Base-by-base conservation (phyloP, 2,888 invertebrate genomes). In the Timema podura region DNA sequence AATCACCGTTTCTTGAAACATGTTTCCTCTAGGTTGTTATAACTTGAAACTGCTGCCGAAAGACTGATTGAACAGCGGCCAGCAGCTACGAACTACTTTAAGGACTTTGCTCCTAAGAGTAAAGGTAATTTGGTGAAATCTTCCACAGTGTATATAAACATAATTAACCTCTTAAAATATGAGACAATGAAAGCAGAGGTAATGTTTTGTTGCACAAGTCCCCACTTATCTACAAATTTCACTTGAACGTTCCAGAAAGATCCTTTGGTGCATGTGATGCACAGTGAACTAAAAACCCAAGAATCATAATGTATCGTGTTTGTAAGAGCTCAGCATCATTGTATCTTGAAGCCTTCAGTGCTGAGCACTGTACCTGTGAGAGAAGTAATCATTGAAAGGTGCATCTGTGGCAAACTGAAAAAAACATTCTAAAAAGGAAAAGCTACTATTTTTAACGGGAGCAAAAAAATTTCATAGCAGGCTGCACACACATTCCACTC, bases 231-330 rank as follows among this genome's bases (percentile, higher is more conserved):
- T 5, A 45, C 46, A 16, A 13, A 64, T 0, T 64, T 7, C 44
- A 64, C 57, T 13, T 5, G 57, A 8, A 16, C 1, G 54, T 54
- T 54, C 1, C 54, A 8, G 54, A 54, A 54, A 8, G 7, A 54
- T 7, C 15, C 3, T 57, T 8, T 6, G 57, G 57, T 57, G 15
- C 57, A 57, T 13, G n/a, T 13, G 3, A 5, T 57, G 15, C 57
- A 57, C 13, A 5, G 30, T 57, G 57, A 46, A 64, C 45, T 46
- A 51, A 54, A 15, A 9, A 1, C 13, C 48, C 45, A 5, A 64
- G 11, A 54, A 45, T 5, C 30, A 7, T 70, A 70, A 69, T 72
- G n/a, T 13, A 51, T 51, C 8, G 15, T 57, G 15, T 74, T 76
- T 57, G 57, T 57, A 5, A n/a, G 15, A 57, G 57, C n/a, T n/a